Percentiles rank a stretch among this genome's conserved stretches.
phyloP scores from a whole-genome alignment of 2,113 vertebrate genomes.

The Brachyhypopomus gauderio region DNA sequence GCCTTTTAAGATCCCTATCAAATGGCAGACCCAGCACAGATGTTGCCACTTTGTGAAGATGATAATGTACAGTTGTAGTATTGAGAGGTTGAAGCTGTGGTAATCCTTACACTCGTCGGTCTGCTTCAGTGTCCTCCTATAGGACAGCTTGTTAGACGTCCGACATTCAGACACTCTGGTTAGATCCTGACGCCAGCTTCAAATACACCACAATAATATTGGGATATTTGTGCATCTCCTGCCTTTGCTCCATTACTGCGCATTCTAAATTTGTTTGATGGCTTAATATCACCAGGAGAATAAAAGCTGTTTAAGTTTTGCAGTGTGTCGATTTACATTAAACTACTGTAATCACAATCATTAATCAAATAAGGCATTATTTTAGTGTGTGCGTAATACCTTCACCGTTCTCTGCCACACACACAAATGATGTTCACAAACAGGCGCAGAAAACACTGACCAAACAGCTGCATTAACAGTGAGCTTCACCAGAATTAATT shows the following conservation, averaged over 20 bases:
- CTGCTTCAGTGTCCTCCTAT: not conserved
- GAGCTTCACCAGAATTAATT: conserved; percentile 8
- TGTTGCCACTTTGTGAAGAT: not conserved
- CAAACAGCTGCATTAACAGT: conserved; percentile 18
- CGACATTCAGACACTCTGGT: too few species aligned
- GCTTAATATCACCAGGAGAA: not conserved
- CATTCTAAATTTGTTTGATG: not conserved
- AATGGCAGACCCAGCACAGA: not conserved
- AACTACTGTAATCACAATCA: not conserved
- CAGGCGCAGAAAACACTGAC: not conserved
- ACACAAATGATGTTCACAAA: too few species aligned
- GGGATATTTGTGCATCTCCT: not conserved
- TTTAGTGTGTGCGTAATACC: not conserved
- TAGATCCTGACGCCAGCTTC: too few species aligned
- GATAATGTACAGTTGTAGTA: not conserved
- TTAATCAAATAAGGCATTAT: not conserved
- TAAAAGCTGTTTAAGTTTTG: not conserved
- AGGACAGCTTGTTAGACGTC: too few species aligned
- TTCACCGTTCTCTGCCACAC: too few species aligned
- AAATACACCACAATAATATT: too few species aligned
- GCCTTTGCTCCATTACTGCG: not conserved
- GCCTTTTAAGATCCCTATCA: not conserved
- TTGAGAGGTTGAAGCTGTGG: not conserved
- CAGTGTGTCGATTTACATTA: not conserved
- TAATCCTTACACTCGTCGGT: not conserved